Base-by-base conservation (phyloP, 2,888 invertebrate species). In the Sabatieria punctata region DNA sequence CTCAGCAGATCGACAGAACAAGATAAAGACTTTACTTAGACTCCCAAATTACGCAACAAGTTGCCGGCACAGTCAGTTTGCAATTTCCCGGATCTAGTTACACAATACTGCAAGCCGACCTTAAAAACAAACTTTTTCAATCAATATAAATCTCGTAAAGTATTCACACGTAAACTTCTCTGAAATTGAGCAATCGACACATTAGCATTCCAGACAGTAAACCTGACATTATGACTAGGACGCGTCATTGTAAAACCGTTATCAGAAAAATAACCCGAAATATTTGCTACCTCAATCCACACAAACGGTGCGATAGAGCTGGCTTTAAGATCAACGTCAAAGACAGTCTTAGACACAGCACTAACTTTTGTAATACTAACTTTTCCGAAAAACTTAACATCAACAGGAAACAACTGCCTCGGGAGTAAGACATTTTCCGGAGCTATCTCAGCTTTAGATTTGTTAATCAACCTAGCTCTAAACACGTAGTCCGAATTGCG, bases 261-360 rank as follows among this genome's bases (percentile, higher is more conserved):
- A 46, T 60, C 57, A 23, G 50, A 51, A 46, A 60, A 59, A 45
- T 50, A 53, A n/a, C 54, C 58, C 22, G 49, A 44, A 15, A 52
- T 49, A 1, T 48, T 42, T 8, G 50, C 44, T 37, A 53, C 41
- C 25, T 56, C 51, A 41, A 62, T 43, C 60, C 60, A 63, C 11
- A 61, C 59, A 40, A 60, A 53, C 19, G 60, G 62, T 2, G 57
- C 57, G 2, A 61, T 36, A 2, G 6, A 11, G 15, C 11, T 26
- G 4, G 45, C 27, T 26, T 18, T n/a, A 6, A 45, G 11, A 4
- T 4, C 19, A 19, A 45, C 22, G 13, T 38, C 26, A 26, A 26
- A 45, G 35, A 11, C 15, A 11, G 39, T 23, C 30, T 22, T 15
- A 4, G 15, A 18, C 4, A 30, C n/a, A 6, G 6, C 4, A 6